A percentile compares a stretch with the other conserved stretches of the same genome.
Evolutionary conservation across 2,888 invertebrate genomes (phyloP).

Genomic region (Fragum sueziense): DNA sequence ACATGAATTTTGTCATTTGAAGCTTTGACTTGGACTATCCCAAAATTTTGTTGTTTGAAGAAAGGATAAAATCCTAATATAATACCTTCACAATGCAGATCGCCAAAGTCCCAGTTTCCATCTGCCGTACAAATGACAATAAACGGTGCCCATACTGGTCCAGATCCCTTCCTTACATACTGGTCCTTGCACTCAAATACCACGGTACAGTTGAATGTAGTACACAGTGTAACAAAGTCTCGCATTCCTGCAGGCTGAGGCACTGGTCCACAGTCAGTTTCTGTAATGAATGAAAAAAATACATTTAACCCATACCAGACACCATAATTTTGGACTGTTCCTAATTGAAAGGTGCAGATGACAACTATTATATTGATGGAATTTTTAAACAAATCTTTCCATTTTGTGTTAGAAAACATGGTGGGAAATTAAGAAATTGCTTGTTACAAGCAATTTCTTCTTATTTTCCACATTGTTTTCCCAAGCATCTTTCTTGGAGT

Average conservation of each 20-base stretch:
- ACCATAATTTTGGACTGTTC: not conserved
- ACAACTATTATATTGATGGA: not conserved
- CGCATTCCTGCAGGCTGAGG: conserved; percentile 57
- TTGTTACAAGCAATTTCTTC: too few species aligned
- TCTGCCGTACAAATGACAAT: conserved; percentile 93
- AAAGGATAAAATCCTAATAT: too few species aligned
- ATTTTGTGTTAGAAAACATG: too few species aligned
- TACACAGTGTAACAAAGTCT: conserved; percentile 48
- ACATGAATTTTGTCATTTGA: too few species aligned
- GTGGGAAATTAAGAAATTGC: too few species aligned
- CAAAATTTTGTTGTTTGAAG: too few species aligned
- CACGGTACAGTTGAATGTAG: conserved; percentile 61
- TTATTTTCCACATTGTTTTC: too few species aligned
- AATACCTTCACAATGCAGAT: conserved; percentile 93
- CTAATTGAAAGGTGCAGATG: not conserved
- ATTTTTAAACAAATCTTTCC: not conserved
- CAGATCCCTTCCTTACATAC: conserved; percentile 91
- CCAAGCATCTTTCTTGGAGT: not conserved
- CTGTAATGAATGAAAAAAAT: conserved; percentile 23
- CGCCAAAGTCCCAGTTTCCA: conserved; percentile 99
- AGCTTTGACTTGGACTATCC: too few species aligned
- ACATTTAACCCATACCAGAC: not conserved
- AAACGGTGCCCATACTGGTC: conserved; percentile 89
- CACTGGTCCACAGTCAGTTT: conserved; percentile 65
- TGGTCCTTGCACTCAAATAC: conserved; percentile 64